Conservation (phyloP, 2,113 vertebrate genomes). For the Takifugu flavidus region DNA sequence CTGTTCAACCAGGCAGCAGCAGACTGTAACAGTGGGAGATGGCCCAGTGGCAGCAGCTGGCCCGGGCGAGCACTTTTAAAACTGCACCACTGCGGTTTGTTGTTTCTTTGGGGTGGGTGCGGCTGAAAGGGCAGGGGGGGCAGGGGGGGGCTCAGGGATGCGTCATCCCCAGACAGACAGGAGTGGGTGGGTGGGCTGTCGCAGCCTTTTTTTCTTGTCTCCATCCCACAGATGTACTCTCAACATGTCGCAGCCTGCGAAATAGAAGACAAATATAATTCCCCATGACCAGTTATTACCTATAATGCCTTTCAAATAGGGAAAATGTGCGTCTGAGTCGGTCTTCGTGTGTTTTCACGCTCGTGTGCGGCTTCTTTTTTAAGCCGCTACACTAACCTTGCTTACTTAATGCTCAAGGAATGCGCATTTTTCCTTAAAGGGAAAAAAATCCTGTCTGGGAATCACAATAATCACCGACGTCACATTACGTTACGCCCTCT, state of each 20-base stretch:
- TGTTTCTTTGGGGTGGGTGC: slow-evolving; percentile 68
- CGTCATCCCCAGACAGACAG: slow-evolving; percentile 65
- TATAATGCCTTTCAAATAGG: slow-evolving; percentile 13
- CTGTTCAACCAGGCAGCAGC: too few species aligned
- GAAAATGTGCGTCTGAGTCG: slow-evolving; percentile 7
- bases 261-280: background rate
- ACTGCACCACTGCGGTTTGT: slow-evolving; percentile 65
- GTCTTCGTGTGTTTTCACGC: slow-evolving; percentile 12
- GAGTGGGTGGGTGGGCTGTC: slow-evolving; percentile 57
- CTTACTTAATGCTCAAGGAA: slow-evolving; percentile 41
- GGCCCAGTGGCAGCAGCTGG: slow-evolving; percentile 15
- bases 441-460: slow-evolving; percentile 31
- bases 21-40: too few species aligned
- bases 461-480: slow-evolving; percentile 18
- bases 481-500: slow-evolving; percentile 14
- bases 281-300: background rate
- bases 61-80: slow-evolving; percentile 17
- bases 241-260: background rate
- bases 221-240: background rate
- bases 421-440: slow-evolving; percentile 26
- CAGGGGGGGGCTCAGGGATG: slow-evolving; percentile 42
- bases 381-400: background rate
- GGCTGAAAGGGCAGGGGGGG: slow-evolving; percentile 42
- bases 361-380: slow-evolving; percentile 23
- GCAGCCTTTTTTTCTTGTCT: slow-evolving; percentile 6